Evolutionary conservation across 2,888 invertebrate genomes (phyloP), one percentile per base, ranked within the genome.

Genomic region (Cyclophora albipunctata): DNA sequence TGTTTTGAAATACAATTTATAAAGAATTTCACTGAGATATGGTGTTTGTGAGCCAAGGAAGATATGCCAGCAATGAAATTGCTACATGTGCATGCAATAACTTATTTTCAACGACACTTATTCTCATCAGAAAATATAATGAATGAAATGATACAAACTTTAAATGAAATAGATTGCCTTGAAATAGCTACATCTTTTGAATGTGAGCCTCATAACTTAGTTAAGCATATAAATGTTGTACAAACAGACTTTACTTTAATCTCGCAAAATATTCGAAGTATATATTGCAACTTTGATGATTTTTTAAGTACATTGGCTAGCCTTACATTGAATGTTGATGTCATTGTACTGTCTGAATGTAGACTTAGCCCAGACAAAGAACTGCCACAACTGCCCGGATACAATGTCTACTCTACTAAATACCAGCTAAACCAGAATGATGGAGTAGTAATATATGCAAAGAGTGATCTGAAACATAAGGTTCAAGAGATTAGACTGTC

Each of bases 241-340:
- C 37, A 37, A 37, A 37, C 4, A 37, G 50, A 58, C 37, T 33
- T 58, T 3, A 57, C 53, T 7, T 48, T 57, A 6, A 43, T 59
- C 5, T 43, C 53, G 3, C 60, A 61, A 54, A 61, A 58, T 49
- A 58, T 60, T n/a, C 48, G 58, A 40, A 61, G 58, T 42, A 48
- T 60, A 34, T 51, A 55, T 34, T 44, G 50, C 7, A 58, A 58
- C 33, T 56, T 56, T 34, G 45, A 54, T 33, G 54, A 55, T 42
- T 49, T 59, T n/a, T 7, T 51, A n/a, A 34, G 54, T 2, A 53
- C 46, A 5, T 34, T 61, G 7, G 20, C 51, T 34, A 35, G 34
- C 3, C 37, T 61, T 3, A 40, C 46, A 34, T 52, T 49, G n/a
- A 48, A 55, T 20, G 49, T 54, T 5, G 62, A 62, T 47, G 41